Conservation (phyloP, 2,113 vertebrate species). For the Mastomys natalensis region DNA sequence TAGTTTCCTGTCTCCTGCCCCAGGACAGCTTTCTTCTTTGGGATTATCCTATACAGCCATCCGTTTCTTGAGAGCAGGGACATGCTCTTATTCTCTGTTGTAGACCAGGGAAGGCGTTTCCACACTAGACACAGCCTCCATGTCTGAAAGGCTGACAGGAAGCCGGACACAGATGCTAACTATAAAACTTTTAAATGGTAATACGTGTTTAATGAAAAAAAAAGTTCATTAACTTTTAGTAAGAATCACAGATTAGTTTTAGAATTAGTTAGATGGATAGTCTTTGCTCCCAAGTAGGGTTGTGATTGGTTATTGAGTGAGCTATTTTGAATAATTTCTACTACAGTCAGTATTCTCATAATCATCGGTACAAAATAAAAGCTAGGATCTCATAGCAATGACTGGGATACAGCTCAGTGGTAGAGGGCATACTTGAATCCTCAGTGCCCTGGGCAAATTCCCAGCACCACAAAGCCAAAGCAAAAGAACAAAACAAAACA, state of each 20-base stretch:
- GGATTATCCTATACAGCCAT: neutral
- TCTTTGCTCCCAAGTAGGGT: neutral
- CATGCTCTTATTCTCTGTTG: neutral
- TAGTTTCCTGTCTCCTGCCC: neutral
- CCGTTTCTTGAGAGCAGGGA: neutral
- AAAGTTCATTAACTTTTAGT: neutral
- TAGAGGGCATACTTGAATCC: neutral
- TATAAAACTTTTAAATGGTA: neutral
- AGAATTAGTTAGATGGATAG: neutral
- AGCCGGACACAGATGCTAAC: neutral
- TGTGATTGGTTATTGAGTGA: neutral
- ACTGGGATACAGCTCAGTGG: neutral
- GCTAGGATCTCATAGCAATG: neutral
- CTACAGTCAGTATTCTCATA: neutral
- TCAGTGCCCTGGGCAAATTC: neutral
- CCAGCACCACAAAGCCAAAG: too few relatives aligned
- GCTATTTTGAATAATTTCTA: neutral
- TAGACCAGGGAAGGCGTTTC: neutral
- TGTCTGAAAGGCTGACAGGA: neutral
- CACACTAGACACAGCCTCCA: neutral
- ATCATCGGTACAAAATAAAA: neutral
- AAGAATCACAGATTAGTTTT: neutral
- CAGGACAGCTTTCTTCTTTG: neutral
- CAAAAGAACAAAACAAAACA: neutral
- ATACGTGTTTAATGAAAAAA: neutral